These are phyloP conservation scores for Phoxinus dragarum DNA, from an alignment of 2,797 vertebrate species.

Conservation along the genomic window DNA sequence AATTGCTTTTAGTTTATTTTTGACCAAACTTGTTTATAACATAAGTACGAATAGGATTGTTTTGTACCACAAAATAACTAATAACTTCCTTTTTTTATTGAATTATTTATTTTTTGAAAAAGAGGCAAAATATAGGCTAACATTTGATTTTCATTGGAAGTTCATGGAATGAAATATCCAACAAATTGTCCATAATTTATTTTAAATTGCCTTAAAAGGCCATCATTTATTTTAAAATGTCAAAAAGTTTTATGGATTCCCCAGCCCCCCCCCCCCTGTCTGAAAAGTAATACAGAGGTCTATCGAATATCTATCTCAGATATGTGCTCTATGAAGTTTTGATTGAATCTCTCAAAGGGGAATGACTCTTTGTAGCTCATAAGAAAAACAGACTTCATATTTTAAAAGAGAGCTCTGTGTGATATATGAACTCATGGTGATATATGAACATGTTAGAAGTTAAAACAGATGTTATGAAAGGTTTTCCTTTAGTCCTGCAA, in stretches of 20 bases:
- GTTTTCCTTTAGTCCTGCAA: slow-evolving; percentile 49
- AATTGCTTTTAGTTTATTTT: not conserved
- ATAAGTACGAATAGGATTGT: not conserved
- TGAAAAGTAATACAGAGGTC: slow-evolving; percentile 12
- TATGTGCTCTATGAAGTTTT: slow-evolving; percentile 20
- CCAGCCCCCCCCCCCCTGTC: not conserved
- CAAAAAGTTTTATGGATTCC: not conserved
- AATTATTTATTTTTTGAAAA: not conserved
- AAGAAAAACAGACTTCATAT: slow-evolving; percentile 35
- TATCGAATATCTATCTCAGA: slow-evolving; percentile 6
- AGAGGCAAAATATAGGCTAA: not conserved
- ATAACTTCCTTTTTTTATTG: not conserved
- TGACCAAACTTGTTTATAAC: not conserved
- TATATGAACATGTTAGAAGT: slow-evolving; percentile 37
- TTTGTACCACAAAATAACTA: not conserved
- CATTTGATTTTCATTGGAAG: not conserved
- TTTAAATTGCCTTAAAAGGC: not conserved
- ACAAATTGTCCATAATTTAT: not conserved
- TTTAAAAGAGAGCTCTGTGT: slow-evolving; percentile 24
- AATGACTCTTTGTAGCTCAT: slow-evolving; percentile 16
- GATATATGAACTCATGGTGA: slow-evolving; percentile 34
- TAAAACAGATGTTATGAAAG: slow-evolving; percentile 54
- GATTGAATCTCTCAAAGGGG: slow-evolving; percentile 25
- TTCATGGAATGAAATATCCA: not conserved
- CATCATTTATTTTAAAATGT: not conserved